Evolutionary conservation across 2,113 vertebrate genomes (phyloP), one percentile per base, ranked within the genome.

Genomic region (Puma concolor): DNA sequence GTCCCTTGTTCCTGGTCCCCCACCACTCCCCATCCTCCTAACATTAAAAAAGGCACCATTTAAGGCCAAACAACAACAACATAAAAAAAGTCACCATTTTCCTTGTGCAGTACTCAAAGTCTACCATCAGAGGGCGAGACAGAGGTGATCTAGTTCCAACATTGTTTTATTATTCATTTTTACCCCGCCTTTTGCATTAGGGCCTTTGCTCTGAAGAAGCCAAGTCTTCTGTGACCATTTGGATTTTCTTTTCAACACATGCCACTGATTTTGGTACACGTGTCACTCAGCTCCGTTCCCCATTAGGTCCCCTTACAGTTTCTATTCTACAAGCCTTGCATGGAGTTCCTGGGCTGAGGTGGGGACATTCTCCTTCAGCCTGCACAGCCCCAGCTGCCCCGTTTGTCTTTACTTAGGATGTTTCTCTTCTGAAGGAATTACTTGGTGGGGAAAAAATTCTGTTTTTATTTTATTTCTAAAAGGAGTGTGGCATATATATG

Each of bases 41-140:
- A 38, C 36, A 25, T 23, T 23, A 72, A 38, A 38, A 72, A 38
- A 72, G 10, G 31, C 14, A 67, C 64, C 69, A 1, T 36, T 38
- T 71, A 71, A 44, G 44, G 44, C 44, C 44, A 44, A 44, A 44
- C 44, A 44, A 44, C 44, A 44, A 44, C 44, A 44, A 44, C 44
- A 44, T 44, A 14, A 31, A 31, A 64, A 44, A 17, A 52, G 54
- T 19, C 29, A 0, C 17, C 19, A 0, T 1, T 66, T 81, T 81
- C 52, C 44, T 27, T 25, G 31, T 48, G 91, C 85, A 92, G 21
- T 79, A 50, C n/a, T 66, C 60, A 50, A 25, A 33, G 33, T 17
- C 23, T 60, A 52, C 96, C 97, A 96, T 72, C 33, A 98, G 97
- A n/a, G 91, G 91, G 72, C 77, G 93, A 63, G 25, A 19, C 36